Evolutionary conservation across 2,113 vertebrate genomes (phyloP).

Genomic region (Morphnarchus princeps): DNA sequence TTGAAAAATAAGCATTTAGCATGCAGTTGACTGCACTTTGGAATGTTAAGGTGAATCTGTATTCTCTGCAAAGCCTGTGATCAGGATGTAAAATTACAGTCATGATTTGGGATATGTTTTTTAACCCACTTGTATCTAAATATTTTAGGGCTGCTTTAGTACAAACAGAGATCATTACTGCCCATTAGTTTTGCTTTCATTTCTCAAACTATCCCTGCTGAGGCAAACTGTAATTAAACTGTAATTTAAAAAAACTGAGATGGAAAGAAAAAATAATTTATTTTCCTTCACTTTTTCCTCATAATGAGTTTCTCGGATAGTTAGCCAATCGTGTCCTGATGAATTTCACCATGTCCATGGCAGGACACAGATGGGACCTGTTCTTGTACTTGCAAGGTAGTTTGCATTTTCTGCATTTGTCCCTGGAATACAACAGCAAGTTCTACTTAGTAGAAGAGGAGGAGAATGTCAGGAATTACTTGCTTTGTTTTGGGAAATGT

Average conservation of each 20-base stretch:
- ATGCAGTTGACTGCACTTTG: not conserved
- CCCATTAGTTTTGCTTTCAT: not conserved
- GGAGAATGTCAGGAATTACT: not conserved
- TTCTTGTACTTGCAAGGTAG: not conserved
- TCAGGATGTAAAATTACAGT: not conserved
- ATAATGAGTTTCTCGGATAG: not conserved
- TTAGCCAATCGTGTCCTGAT: not conserved
- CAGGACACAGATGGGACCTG: not conserved
- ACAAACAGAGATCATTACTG: not conserved
- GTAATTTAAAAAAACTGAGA: not conserved
- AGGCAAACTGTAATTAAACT: not conserved
- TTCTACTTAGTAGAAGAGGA: not conserved
- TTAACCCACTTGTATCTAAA: not conserved
- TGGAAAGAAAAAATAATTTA: not conserved
- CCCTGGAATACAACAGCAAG: not conserved
- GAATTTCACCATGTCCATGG: not conserved
- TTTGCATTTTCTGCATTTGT: not conserved
- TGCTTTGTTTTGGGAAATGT: not conserved
- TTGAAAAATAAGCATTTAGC: not conserved
- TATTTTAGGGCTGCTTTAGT: not conserved
- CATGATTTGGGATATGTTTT: not conserved
- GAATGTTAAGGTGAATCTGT: not conserved
- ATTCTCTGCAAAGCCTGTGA: not conserved
- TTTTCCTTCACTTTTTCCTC: not conserved
- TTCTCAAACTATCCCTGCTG: not conserved